phyloP scores from a whole-genome alignment of 2,113 vertebrate genomes.

The Pampusana beccarii region DNA sequence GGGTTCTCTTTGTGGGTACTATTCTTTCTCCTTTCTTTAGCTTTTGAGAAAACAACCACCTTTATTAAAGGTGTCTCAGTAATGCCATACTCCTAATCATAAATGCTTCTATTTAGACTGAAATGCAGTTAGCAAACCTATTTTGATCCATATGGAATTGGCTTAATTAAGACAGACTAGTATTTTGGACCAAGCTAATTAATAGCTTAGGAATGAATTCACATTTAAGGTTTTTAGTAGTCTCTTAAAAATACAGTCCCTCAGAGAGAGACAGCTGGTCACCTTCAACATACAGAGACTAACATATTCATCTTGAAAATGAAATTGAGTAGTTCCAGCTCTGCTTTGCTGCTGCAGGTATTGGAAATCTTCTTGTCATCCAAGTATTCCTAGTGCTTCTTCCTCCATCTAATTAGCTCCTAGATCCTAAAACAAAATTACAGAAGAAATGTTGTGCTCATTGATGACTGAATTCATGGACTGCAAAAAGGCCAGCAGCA shows the following conservation, averaged over 20 bases:
- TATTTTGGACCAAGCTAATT: constrained; percentile 32
- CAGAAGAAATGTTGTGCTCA: background rate
- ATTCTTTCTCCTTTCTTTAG: background rate
- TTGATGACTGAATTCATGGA: background rate
- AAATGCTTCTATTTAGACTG: background rate
- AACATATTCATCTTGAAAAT: background rate
- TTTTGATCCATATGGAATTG: constrained; percentile 16
- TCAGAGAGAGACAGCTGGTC: background rate
- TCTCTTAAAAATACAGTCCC: background rate
- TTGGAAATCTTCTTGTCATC: background rate
- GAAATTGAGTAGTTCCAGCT: background rate
- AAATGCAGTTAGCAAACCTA: background rate
- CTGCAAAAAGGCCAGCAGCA: background rate
- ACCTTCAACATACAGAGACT: background rate
- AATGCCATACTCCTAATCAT: background rate
- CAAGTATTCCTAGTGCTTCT: background rate
- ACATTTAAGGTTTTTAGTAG: background rate
- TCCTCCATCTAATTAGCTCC: background rate
- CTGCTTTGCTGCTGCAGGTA: background rate
- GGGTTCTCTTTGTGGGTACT: background rate
- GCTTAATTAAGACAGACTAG: constrained; percentile 32
- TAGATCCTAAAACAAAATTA: background rate
- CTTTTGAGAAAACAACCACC: background rate
- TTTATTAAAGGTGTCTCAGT: background rate
- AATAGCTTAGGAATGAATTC: constrained; percentile 17